phyloP scores from a whole-genome alignment of 2,797 vertebrate genomes.

The Threskiornis aethiopicus region DNA sequence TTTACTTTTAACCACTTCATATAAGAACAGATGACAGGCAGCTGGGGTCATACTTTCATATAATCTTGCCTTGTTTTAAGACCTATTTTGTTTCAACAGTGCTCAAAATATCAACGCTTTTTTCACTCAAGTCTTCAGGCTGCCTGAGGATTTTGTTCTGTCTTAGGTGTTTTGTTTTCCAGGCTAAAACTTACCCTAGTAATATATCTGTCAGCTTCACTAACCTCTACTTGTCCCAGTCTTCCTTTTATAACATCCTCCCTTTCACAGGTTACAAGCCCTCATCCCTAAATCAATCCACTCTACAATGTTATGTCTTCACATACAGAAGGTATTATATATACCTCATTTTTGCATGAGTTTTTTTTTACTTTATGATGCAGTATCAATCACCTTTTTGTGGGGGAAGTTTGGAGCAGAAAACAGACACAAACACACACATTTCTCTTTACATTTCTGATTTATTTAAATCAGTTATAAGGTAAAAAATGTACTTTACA shows the following conservation, averaged over 20 bases:
- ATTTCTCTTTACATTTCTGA: background rate
- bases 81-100: background rate
- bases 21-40: background rate
- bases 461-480: background rate
- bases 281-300: background rate
- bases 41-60: background rate
- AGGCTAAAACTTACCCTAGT: background rate
- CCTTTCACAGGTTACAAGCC: background rate
- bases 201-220: background rate
- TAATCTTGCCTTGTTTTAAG: background rate
- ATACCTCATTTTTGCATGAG: background rate
- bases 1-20: background rate
- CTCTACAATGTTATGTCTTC: background rate
- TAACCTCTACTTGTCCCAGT: background rate
- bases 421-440: background rate
- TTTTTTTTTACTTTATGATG: background rate
- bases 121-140: background rate
- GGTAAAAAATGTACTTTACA: background rate
- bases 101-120: background rate
- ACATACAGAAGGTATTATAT: background rate
- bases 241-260: background rate
- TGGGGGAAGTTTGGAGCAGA: background rate
- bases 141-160: background rate
- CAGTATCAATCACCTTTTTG: background rate
- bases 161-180: background rate